Percentiles rank a stretch among this genome's conserved stretches.
phyloP scores from a whole-genome alignment of 2,888 invertebrate genomes.

The Chrysomela aeneicollis region DNA sequence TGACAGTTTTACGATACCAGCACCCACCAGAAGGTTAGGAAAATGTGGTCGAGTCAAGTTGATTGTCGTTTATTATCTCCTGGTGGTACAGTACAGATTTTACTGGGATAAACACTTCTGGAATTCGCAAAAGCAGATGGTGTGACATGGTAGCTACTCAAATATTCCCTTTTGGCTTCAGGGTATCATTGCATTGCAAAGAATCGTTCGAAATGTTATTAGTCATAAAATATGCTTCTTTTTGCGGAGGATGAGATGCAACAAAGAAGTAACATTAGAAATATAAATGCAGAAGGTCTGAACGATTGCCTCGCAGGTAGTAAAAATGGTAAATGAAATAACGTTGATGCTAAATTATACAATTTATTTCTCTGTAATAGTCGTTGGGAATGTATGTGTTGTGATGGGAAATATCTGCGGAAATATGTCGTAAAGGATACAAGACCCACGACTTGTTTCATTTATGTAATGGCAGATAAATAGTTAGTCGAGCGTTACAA shows the following conservation, averaged over 20 bases:
- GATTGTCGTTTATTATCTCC: background rate
- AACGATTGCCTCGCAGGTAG: background rate
- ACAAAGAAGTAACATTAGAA: background rate
- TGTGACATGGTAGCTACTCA: too few relatives aligned
- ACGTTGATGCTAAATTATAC: background rate
- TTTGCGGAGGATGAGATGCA: background rate
- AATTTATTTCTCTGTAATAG: background rate
- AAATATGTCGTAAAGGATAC: background rate
- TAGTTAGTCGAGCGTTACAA: background rate
- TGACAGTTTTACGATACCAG: constrained; percentile 18
- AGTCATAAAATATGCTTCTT: background rate
- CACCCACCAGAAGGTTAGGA: constrained; percentile 11
- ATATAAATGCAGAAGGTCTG: background rate
- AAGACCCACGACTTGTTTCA: background rate
- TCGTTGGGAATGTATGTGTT: background rate
- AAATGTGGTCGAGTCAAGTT: background rate
- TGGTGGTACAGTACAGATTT: background rate
- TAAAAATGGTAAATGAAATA: background rate
- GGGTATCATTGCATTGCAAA: background rate
- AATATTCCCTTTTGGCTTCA: too few relatives aligned
- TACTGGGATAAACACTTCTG: background rate
- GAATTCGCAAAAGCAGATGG: background rate
- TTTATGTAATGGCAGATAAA: background rate
- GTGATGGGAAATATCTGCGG: background rate
- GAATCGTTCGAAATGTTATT: too few relatives aligned